Evolutionary conservation across 2,797 vertebrate genomes (phyloP), one percentile per base, ranked within the genome.

Genomic region (Urocyon cinereoargenteus): DNA sequence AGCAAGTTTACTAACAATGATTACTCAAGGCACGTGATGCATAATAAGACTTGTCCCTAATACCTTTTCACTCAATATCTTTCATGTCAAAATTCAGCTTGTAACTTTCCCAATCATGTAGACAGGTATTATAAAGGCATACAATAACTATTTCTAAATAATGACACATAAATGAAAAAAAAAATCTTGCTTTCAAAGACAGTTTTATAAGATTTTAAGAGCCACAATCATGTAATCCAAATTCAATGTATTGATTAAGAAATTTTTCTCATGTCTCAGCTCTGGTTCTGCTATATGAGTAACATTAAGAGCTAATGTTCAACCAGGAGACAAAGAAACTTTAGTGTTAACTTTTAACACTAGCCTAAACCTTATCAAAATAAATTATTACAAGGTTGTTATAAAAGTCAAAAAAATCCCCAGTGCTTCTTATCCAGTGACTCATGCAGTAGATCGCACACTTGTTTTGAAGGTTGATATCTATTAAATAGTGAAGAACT

Each of bases 141-240:
- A 14, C 10, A 72, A 40, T 59, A n/a, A 22, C 3, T 26, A 4
- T 81, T 73, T 85, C 49, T 73, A 81, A 89, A 72, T n/a, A 66
- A 34, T 22, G 15, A 75, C 18, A 28, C 14, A 28, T 13, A 40
- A 18, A 5, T 24, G 31, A 34, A 55, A 21, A 24, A 78, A 31
- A n/a, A 79, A 61, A 36, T 19, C n/a, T 73, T 59, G 18, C 73
- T 85, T 94, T 77, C 34, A 86, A 28, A 75, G 8, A 49, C 79
- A 40, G 13, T 75, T 92, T 95, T 73, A 11, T n/a, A 45, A 90
- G 24, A 62, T 40, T 96, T 92, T 34, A 12, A 86, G 26, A 55
- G 11, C 28, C 5, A 75, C 1, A 53, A 45, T 3, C 34, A 72
- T 40, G 8, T 22, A 82, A 62, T 21, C 0, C 6, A 89, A 77